Percentiles rank a stretch among this genome's conserved stretches.
These are phyloP conservation scores for Cremastobaeus sp. DNA, from an alignment of 2,888 invertebrate species.

Conservation along the genomic window DNA sequence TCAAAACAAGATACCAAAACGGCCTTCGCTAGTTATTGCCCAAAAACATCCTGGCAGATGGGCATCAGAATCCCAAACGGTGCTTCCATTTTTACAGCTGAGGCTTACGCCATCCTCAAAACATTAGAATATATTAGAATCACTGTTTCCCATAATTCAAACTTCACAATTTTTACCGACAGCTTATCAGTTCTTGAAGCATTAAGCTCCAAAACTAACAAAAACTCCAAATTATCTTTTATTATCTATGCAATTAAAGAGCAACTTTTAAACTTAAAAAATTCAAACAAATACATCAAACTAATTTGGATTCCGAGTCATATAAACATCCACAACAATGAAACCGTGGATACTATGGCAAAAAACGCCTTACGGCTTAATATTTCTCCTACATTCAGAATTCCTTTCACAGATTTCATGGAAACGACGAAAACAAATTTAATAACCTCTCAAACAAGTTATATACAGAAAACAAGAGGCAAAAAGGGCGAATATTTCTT, in stretches of 20 bases:
- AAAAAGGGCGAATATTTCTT: not conserved
- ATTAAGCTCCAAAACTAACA: no score
- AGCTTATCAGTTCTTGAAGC: not conserved
- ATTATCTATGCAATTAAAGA: no score
- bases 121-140: not conserved
- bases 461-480: not conserved
- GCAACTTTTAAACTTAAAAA: no score
- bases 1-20: not conserved
- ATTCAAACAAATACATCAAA: not conserved
- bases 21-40: not conserved
- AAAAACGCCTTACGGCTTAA: not conserved
- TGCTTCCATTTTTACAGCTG: not conserved
- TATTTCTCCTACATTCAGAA: not conserved
- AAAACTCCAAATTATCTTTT: no score
- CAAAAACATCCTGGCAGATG: not conserved
- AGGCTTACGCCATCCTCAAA: not conserved
- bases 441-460: not conserved
- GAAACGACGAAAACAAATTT: not conserved
- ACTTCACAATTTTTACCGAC: not conserved
- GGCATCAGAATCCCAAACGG: not conserved
- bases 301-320: not conserved
- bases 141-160: not conserved
- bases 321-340: not conserved
- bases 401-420: not conserved
- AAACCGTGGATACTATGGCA: not conserved